Conservation (phyloP, 1,140 invertebrate genomes). For the Pseudobourletiella spinata region DNA sequence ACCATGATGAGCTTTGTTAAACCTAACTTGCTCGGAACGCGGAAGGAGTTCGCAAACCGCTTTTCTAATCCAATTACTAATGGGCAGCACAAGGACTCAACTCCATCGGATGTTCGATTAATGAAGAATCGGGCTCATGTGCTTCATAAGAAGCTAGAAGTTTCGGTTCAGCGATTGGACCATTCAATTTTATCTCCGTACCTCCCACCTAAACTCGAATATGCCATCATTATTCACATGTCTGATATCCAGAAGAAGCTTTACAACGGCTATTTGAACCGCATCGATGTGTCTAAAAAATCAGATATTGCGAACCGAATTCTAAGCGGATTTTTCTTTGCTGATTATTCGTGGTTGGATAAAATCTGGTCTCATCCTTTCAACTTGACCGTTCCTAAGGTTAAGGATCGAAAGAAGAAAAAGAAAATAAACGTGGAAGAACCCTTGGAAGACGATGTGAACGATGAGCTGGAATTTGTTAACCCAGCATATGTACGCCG, state of each 20-base stretch:
- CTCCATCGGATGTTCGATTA: conserved; percentile 44
- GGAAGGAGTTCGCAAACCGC: conserved; percentile 75
- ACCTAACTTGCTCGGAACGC: conserved; percentile 84
- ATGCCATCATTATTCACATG: conserved; percentile 49
- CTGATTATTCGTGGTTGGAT: conserved; percentile 77
- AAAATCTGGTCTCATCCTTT: conserved; percentile 92
- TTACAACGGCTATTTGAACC: conserved; percentile 43
- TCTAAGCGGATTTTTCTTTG: conserved; percentile 66
- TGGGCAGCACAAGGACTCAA: conserved; percentile 51
- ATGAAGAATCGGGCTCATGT: conserved; percentile 51
- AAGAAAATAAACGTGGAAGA: conserved; percentile 13
- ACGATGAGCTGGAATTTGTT: conserved; percentile 13
- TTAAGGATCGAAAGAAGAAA: conserved; percentile 24
- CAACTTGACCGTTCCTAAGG: too few species aligned
- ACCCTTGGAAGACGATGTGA: conserved; percentile 38
- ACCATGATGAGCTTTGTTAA: conserved; percentile 86
- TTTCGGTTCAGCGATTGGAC: conserved; percentile 46
- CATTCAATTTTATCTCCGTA: conserved; percentile 49
- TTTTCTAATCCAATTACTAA: conserved; percentile 50
- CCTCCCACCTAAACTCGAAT: conserved; percentile 53
- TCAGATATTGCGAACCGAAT: conserved; percentile 40
- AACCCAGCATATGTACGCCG: conserved; percentile 5
- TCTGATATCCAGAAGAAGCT: conserved; percentile 47
- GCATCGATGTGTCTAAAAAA: background rate
- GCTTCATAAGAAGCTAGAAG: conserved; percentile 47